phyloP scores from a whole-genome alignment of 2,113 vertebrate species.

The Corythaeola cristata region DNA sequence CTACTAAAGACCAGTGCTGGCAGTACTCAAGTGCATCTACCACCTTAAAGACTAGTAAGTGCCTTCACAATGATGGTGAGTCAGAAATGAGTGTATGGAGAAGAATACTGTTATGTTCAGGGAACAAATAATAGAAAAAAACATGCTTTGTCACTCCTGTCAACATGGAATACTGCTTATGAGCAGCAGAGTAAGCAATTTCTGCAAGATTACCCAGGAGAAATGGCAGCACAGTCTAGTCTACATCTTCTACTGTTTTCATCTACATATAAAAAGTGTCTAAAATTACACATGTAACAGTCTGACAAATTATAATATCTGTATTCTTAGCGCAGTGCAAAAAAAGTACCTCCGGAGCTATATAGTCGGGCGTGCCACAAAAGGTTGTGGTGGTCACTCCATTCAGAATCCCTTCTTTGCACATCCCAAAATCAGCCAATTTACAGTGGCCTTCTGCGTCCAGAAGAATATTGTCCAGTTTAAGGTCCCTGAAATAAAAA shows the following conservation, averaged over 20 bases:
- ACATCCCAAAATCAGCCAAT: constrained; percentile 98
- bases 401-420: constrained; percentile 96
- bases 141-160: neutral
- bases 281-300: neutral
- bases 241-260: neutral
- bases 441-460: constrained; percentile 99
- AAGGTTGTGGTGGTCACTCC: constrained; percentile 97
- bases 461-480: constrained; percentile 98
- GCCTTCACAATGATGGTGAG: neutral
- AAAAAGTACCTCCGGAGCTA: constrained; percentile 90
- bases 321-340: neutral
- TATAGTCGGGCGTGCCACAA: constrained; percentile 98
- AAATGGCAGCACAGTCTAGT: neutral
- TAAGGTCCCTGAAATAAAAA: constrained; percentile 88
- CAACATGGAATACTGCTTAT: neutral
- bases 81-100: neutral
- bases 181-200: neutral
- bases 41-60: neutral
- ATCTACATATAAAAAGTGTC: neutral
- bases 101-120: neutral
- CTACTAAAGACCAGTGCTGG: neutral
- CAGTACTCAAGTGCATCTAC: neutral
- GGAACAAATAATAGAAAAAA: neutral
- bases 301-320: neutral
- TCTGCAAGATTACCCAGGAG: neutral